Base-by-base conservation (phyloP, 2,888 invertebrate genomes). In the Micoletzkya japonica region DNA sequence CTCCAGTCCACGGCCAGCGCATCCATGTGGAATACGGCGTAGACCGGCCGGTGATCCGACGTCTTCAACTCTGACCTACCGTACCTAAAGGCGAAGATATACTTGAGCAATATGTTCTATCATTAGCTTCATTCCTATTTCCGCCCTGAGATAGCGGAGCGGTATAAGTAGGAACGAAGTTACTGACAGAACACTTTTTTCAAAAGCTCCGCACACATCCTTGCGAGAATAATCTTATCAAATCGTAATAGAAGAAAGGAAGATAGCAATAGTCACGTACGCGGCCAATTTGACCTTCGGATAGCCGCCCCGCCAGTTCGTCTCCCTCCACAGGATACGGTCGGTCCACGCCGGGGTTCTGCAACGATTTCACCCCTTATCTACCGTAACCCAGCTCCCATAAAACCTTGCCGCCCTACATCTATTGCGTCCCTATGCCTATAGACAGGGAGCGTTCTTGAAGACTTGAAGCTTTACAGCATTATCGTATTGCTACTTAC, bases 301-400 rank as follows among this genome's bases (percentile, higher is more conserved):
- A 52, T 54, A 71, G 28, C 74, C 60, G 36, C 72, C 72, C 34
- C 64, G 64, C 26, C 66, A 56, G 14, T 60, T 63, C 39, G 67
- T 71, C 70, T 84, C 80, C 85, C 92, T 91, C 94, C 95, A 97
- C 71, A 98, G 88, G n/a, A 98, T 90, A 74, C 98, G 89, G 87
- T 98, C 98, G 0, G 98, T 98, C 95, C 95, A 98, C 4, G 98
- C 97, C 0, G 98, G 98, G 0, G 94, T 92, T 72, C 97, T 90
- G 39, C 28, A 54, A 26, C n/a, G 66, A 56, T n/a, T n/a, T n/a
- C n/a, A 54, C 17, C n/a, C 26, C 6, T 14, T 7, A 30, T 7
- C 7, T 54, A 54, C 54, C 26, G 54, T 54, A 54, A 24, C 54
- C 44, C 14, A 44, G 10, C 44, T 14, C 10, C 20, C 10, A 44